Base-by-base conservation (phyloP, 2,797 vertebrate genomes). In the Lophotriccus pileatus region DNA sequence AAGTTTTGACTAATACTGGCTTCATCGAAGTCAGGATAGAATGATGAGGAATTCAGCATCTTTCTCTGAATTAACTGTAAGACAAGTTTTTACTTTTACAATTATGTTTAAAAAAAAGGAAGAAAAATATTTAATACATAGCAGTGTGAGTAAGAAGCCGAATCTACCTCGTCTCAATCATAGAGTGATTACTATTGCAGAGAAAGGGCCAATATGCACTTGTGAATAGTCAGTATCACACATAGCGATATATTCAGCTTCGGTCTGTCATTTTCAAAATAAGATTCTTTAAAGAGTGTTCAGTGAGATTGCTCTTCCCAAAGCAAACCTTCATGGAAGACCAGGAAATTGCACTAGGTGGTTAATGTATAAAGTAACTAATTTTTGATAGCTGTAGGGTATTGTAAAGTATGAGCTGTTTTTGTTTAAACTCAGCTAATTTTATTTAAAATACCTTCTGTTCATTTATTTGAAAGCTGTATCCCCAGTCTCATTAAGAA, bases 381-480 rank as follows among this genome's bases (percentile, higher is more conserved):
- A 25, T 56, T 92, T 94, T 81, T 89, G 34, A 34, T 85, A 80
- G 50, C 78, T 93, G 82, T 81, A 91, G 72, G 68, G 44, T 85
- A 74, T 53, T 92, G 68, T 83, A 85, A 83, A 87, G 70, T 76
- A 44, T 3, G 2, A 85, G 41, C 66, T 93, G 58, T 30, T 87
- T 91, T 94, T 87, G 89, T 83, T 93, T 92, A 95, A 94, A 84
- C 55, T 70, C 7, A 3, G 25, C 16, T 95, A 52, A 85, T 83
- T 92, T 95, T 95, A 80, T 87, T 89, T 92, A 85, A 93, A 92
- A 55, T 85, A 69, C 50, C 46, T 92, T 92, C 70, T 87, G 68
- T 85, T 95, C 43, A 14, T 83, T 92, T 92, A 89, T 43, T 91
- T 39, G 53, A 77, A 89, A 92, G 60, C 72, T 85, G 41, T 92